Conservation (phyloP, 2,797 vertebrate genomes). For the Silurus aristotelis region DNA sequence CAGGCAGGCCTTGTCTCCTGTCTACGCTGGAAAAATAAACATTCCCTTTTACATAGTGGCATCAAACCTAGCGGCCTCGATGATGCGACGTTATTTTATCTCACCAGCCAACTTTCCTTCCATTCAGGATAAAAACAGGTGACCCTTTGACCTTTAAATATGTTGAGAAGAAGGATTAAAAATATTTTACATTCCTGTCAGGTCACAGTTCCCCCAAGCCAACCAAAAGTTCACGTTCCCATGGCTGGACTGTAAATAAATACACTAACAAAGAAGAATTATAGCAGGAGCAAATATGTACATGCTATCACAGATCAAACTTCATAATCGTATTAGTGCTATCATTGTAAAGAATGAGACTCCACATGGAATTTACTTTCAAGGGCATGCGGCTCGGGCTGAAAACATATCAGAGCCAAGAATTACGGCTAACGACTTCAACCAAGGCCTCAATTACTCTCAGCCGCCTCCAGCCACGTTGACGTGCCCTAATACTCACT, state of each 20-base stretch:
- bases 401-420: constrained; percentile 8
- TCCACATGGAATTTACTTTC: constrained; percentile 30
- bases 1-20: constrained; percentile 61
- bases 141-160: constrained; percentile 41
- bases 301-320: constrained; percentile 3
- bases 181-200: constrained; percentile 52
- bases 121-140: constrained; percentile 48
- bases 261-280: not conserved
- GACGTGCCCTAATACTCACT: constrained; percentile 60
- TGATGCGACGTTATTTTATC: constrained; percentile 13
- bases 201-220: constrained; percentile 46
- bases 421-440: constrained; percentile 46
- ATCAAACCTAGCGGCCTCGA: not conserved
- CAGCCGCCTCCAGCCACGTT: constrained; percentile 46
- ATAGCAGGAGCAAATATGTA: not conserved
- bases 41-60: not conserved
- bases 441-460: constrained; percentile 51
- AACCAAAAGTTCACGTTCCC: constrained; percentile 24
- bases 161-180: constrained; percentile 56
- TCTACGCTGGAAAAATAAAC: constrained; percentile 57
- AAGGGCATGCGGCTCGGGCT: not conserved
- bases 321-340: constrained; percentile 1
- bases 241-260: constrained; percentile 30
- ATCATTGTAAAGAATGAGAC: constrained; percentile 15
- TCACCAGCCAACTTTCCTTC: constrained; percentile 12